Conservation (phyloP, 2,888 invertebrate species). For the Callyntrura guangdongensis region DNA sequence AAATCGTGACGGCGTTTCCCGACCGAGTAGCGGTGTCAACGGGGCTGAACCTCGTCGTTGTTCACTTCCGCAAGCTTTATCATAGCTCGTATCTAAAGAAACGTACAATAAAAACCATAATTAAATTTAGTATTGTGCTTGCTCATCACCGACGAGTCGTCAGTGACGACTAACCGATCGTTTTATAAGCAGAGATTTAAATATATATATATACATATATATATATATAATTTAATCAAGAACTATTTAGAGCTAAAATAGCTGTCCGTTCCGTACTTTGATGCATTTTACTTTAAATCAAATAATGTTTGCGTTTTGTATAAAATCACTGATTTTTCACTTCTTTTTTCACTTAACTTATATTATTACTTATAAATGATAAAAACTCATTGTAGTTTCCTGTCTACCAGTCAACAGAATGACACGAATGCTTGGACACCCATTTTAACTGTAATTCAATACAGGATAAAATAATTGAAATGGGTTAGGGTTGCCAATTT, state of each 20-base stretch:
- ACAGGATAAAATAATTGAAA: too few species aligned
- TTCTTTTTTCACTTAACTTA: not conserved
- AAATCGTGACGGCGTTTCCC: conserved; percentile 92
- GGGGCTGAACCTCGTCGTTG: conserved; percentile 92
- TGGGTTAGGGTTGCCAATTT: too few species aligned
- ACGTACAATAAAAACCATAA: conserved; percentile 38
- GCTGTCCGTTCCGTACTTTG: conserved; percentile 35
- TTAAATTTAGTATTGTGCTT: too few species aligned
- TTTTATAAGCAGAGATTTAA: too few species aligned
- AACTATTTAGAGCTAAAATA: conserved; percentile 26
- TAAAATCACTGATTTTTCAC: not conserved
- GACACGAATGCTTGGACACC: too few species aligned
- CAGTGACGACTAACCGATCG: too few species aligned
- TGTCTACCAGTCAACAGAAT: too few species aligned
- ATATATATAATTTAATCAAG: too few species aligned
- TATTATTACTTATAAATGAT: not conserved
- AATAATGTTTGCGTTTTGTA: not conserved
- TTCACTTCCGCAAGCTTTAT: conserved; percentile 91
- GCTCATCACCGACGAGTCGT: too few species aligned
- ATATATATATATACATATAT: too few species aligned
- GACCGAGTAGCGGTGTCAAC: conserved; percentile 92
- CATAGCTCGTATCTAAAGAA: conserved; percentile 96
- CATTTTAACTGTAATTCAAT: too few species aligned
- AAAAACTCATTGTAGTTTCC: too few species aligned
- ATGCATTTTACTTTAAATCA: not conserved